A percentile compares a stretch with the other conserved stretches of the same genome.
These are phyloP conservation scores for Micronycteris hirsuta DNA, from an alignment of 2,113 vertebrate species.

Conservation along the genomic window DNA sequence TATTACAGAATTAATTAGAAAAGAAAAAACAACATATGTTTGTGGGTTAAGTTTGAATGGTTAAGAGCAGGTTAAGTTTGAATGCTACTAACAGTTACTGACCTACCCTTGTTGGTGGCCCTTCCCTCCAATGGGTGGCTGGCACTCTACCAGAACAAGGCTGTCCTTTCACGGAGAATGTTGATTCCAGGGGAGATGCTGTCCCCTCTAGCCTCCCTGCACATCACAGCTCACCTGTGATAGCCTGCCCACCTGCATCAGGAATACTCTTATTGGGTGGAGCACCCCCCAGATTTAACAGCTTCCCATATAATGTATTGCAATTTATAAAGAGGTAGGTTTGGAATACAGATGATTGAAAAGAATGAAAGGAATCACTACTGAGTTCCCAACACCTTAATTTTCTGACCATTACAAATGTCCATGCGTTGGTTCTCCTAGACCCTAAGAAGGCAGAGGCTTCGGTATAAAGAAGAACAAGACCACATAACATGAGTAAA, in stretches of 20 bases:
- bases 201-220: background rate
- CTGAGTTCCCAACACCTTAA: background rate
- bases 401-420: background rate
- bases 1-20: background rate
- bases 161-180: background rate
- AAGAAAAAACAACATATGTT: background rate
- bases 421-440: background rate
- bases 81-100: background rate
- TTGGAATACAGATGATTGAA: background rate
- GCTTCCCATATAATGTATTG: background rate
- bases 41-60: background rate
- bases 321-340: background rate
- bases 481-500: background rate
- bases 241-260: background rate
- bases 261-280: rapidly evolving
- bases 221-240: background rate
- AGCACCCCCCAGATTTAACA: background rate
- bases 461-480: background rate
- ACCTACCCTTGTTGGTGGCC: background rate
- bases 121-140: background rate
- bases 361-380: background rate
- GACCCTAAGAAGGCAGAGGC: background rate
- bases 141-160: background rate
- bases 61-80: background rate
- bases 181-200: background rate